Evolutionary conservation across 2,888 invertebrate species (phyloP), one percentile per base, ranked within the genome.

Genomic region (Pegoplata infirma): DNA sequence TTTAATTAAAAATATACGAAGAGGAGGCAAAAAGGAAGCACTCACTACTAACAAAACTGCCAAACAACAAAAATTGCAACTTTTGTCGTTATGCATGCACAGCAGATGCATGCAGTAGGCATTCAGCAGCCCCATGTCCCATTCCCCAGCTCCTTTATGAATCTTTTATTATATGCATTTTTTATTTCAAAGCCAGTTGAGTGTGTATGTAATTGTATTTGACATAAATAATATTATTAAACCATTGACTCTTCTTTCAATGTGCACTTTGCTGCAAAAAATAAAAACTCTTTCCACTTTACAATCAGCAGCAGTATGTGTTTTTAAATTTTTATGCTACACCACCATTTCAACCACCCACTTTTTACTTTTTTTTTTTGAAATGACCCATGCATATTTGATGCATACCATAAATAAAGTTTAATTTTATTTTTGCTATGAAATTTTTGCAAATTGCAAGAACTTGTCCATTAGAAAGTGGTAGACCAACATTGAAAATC

Each of bases 181-280:
- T 40, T 12, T 12, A n/a, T 10, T 40, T 40, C n/a, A 40, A 12
- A 1, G n/a, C 0, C 1, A n/a, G 36, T n/a, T 12, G 36, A 10
- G 5, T 19, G 59, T 40, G 59, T 68, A 17, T 49, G 21, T 56
- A 68, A 68, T 69, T 69, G 75, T 28, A 51, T 76, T 69, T 69
- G 75, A 69, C 75, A 76, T 63, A 56, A 69, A 69, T 76, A 69
- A 69, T 64, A 69, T 69, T 68, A 76, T 76, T 76, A 76, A 76
- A 64, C 44, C 75, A 76, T 58, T 75, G 56, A 63, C 68, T 75
- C 21, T n/a, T 59, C 28, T 16, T n/a, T 59, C 28, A 10, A 59
- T 59, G 23, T 23, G 46, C 58, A 74, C 56, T 69, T 56, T n/a
- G n/a, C n/a, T n/a, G n/a, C n/a, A n/a, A 16, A 47, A 73, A 59